phyloP scores from a whole-genome alignment of 2,797 vertebrate species.

The Eospalax fontanierii region DNA sequence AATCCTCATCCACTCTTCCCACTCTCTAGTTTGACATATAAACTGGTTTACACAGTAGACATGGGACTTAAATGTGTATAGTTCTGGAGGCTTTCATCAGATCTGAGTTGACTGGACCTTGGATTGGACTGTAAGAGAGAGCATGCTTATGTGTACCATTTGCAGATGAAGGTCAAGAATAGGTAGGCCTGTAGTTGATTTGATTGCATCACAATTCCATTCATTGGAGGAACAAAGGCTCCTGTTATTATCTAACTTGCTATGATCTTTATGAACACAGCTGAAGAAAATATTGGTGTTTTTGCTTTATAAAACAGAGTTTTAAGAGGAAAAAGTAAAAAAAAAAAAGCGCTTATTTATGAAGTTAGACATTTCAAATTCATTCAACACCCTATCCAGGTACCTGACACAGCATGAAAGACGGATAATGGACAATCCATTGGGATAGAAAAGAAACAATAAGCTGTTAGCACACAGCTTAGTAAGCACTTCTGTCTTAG shows the following conservation, averaged over 20 bases:
- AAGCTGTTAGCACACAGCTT: neutral
- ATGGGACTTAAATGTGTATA: neutral
- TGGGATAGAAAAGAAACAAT: neutral
- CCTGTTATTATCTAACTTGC: neutral
- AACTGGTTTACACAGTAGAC: neutral
- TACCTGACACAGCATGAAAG: neutral
- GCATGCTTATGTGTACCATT: neutral
- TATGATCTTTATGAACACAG: constrained; percentile 50
- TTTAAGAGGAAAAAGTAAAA: constrained; percentile 24
- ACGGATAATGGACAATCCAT: neutral
- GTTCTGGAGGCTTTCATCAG: neutral
- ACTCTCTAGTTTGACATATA: neutral
- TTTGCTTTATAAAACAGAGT: constrained; percentile 25
- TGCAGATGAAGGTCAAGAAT: neutral
- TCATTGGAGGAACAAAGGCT: neutral
- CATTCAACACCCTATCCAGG: neutral
- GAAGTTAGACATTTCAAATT: constrained; percentile 44
- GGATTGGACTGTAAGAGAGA: constrained; percentile 25
- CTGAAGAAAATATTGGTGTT: neutral
- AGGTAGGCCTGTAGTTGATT: neutral
- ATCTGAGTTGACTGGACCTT: neutral
- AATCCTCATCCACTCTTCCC: neutral
- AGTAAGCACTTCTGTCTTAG: neutral
- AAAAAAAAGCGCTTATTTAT: neutral
- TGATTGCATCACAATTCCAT: constrained; percentile 24